Conservation (phyloP, 2,797 vertebrate genomes). For the Salarias fasciatus region DNA sequence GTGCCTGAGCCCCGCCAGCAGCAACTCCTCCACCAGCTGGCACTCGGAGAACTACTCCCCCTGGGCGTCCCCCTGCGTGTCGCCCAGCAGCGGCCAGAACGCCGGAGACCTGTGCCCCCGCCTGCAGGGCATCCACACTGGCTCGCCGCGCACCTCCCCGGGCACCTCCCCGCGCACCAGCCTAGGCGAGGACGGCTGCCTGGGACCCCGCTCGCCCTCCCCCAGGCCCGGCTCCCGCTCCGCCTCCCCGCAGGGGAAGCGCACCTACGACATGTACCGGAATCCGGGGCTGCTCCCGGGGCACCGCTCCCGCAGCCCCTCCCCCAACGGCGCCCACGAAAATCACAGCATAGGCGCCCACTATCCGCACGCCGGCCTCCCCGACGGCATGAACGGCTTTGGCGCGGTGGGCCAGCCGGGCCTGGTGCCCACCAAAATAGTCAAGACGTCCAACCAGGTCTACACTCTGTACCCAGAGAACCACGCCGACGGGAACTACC, state of each 20-base stretch:
- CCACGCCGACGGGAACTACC: conserved; percentile 87
- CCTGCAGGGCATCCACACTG: conserved; percentile 96
- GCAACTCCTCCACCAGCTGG: conserved; percentile 99
- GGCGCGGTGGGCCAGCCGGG: conserved; percentile 78
- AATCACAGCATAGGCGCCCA: conserved; percentile 74
- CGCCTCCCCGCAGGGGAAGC: conserved; percentile 93
- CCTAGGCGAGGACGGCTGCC: conserved; percentile 90
- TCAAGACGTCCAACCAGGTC: conserved; percentile 90
- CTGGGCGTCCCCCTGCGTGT: conserved; percentile 97
- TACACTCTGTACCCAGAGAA: conserved; percentile 86
- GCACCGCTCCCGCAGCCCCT: conserved; percentile 92
- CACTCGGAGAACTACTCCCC: conserved; percentile 98
- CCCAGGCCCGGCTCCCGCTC: conserved; percentile 92
- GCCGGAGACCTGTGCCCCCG: conserved; percentile 94
- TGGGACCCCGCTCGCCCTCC: conserved; percentile 90
- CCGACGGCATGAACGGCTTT: conserved; percentile 89
- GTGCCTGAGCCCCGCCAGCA: conserved; percentile 98
- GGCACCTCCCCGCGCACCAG: conserved; percentile 94
- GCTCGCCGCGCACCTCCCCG: conserved; percentile 97
- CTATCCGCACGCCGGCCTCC: conserved; percentile 78
- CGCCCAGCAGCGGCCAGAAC: conserved; percentile 91
- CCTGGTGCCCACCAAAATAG: conserved; percentile 91
- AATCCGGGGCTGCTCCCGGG: conserved; percentile 83
- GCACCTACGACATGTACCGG: conserved; percentile 93
- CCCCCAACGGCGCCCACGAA: conserved; percentile 87